Conservation (phyloP, 2,113 vertebrate species). For the Dascyllus trimaculatus region DNA sequence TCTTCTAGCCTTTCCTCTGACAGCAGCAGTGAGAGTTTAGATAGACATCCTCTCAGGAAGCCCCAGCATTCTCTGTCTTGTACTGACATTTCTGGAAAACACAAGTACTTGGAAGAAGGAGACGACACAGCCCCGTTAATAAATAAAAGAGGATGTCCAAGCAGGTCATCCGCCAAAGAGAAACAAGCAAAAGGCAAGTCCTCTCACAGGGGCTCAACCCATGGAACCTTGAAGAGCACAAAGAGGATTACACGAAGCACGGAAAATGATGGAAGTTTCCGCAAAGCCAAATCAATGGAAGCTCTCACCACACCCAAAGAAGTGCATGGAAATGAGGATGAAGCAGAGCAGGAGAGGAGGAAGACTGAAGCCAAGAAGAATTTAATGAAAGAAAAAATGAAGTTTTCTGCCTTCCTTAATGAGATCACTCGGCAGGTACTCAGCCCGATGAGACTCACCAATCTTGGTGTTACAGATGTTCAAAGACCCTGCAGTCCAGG, state of each 20-base stretch:
- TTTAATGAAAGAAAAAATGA: conserved; percentile 83
- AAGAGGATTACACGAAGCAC: neutral
- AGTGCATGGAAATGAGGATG: conserved; percentile 54
- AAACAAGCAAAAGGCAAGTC: conserved; percentile 37
- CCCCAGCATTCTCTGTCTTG: conserved; percentile 84
- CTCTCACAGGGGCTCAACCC: conserved; percentile 26
- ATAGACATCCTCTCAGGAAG: conserved; percentile 33
- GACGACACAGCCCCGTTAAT: conserved; percentile 72
- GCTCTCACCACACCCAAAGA: conserved; percentile 67
- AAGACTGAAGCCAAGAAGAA: conserved; percentile 73
- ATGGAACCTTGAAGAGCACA: conserved; percentile 58
- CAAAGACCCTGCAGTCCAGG: conserved; percentile 57
- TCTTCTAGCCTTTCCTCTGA: conserved; percentile 77
- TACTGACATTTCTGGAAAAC: conserved; percentile 74
- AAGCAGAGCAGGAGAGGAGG: conserved; percentile 57
- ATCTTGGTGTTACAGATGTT: conserved; percentile 81
- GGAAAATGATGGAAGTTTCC: conserved; percentile 64
- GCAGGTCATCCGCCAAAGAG: conserved; percentile 51
- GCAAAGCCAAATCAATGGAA: conserved; percentile 87
- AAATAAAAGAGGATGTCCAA: conserved; percentile 34
- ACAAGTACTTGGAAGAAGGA: conserved; percentile 69
- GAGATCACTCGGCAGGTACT: conserved; percentile 89
- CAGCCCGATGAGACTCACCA: conserved; percentile 85
- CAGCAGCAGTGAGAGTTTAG: conserved; percentile 65
- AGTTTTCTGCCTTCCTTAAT: conserved; percentile 88